These are phyloP conservation scores for Martes flavigula DNA, from an alignment of 2,797 vertebrate species.

Conservation along the genomic window DNA sequence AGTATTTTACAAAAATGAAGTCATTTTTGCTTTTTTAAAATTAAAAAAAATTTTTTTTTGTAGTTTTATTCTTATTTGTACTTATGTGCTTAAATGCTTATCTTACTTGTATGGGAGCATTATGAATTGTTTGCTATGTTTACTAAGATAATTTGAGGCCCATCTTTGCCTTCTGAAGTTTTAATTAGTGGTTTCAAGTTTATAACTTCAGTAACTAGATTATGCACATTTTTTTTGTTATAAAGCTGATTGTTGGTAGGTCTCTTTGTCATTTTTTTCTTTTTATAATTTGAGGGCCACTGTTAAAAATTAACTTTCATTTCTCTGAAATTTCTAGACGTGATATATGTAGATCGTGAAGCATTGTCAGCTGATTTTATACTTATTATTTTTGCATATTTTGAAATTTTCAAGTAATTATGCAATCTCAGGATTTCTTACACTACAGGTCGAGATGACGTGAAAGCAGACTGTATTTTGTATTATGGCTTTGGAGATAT, in stretches of 20 bases:
- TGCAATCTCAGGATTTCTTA: not conserved
- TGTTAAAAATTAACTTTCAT: not conserved
- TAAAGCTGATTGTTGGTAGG: not conserved
- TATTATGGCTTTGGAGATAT: conserved; percentile 96
- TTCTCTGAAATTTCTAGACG: not conserved
- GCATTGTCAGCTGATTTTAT: not conserved
- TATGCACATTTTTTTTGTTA: not conserved
- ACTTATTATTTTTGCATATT: conserved; percentile 21
- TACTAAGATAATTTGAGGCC: not conserved
- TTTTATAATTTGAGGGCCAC: not conserved
- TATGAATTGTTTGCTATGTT: not conserved
- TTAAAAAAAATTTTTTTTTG: not conserved
- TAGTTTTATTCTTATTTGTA: conserved; percentile 32
- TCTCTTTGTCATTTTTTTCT: not conserved
- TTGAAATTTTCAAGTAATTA: not conserved
- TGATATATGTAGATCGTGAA: not conserved
- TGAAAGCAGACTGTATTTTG: conserved; percentile 93
- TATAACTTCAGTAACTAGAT: not conserved
- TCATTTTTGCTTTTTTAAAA: not conserved
- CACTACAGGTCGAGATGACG: conserved; percentile 91
- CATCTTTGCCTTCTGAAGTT: not conserved
- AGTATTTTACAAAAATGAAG: not conserved
- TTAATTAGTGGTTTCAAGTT: conserved; percentile 25
- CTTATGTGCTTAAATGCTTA: not conserved
- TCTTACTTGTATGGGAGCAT: not conserved